A percentile compares a stretch with the other conserved stretches of the same genome.
Evolutionary conservation across 2,797 vertebrate genomes (phyloP).

Genomic region (Megaceryle alcyon): DNA sequence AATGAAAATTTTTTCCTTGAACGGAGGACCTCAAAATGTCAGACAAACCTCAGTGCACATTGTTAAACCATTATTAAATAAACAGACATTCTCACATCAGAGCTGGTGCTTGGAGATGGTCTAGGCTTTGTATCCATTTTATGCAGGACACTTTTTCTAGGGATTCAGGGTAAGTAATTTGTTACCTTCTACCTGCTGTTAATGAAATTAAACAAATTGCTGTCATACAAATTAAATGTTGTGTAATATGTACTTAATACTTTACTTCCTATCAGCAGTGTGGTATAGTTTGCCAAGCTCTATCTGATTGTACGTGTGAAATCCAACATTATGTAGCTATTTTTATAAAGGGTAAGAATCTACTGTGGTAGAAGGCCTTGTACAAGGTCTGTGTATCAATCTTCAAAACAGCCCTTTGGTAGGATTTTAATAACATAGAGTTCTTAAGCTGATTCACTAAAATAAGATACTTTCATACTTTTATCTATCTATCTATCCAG

Average conservation of each 20-base stretch:
- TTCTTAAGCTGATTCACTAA: not conserved
- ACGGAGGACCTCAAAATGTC: not conserved
- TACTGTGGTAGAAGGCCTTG: not conserved
- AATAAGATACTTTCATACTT: not conserved
- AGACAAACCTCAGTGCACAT: not conserved
- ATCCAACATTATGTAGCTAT: not conserved
- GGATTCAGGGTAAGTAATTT: not conserved
- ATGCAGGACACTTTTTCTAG: not conserved
- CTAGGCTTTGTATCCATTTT: not conserved
- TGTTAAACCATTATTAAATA: slow-evolving; percentile 45
- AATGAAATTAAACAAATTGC: not conserved
- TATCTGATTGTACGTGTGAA: not conserved
- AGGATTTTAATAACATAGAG: not conserved
- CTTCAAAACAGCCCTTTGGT: not conserved
- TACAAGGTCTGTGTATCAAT: not conserved
- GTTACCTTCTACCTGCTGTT: not conserved
- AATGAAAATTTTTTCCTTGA: not conserved
- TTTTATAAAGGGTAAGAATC: not conserved
- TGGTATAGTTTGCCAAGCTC: not conserved
- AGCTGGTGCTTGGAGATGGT: not conserved
- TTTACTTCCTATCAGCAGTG: not conserved
- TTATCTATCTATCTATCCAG: not conserved
- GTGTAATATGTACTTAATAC: not conserved
- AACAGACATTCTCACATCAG: not conserved
- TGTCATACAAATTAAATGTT: not conserved